Evolutionary conservation across 92 coral and sea anemone species (phyloP).

Genomic region (Parazoanthus swiftii): DNA sequence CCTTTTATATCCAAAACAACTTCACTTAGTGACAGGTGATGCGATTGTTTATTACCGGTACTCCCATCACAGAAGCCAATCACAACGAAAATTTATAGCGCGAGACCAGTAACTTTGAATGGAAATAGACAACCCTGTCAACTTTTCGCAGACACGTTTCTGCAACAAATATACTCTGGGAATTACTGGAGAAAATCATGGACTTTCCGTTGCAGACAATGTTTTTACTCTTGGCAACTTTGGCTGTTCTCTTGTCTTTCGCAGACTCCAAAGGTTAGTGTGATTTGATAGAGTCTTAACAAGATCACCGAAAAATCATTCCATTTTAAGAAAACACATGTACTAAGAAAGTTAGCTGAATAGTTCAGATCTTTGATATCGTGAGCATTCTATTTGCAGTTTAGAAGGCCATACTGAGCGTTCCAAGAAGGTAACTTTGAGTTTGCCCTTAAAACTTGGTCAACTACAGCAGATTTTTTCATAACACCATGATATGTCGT

Average conservation of each 20-base stretch:
- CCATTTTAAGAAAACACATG: not conserved
- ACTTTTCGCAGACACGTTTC: not conserved
- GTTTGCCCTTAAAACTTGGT: not conserved
- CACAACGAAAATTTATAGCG: not conserved
- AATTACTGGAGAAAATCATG: not conserved
- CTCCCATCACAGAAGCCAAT: not conserved
- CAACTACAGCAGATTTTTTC: not conserved
- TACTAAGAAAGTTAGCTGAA: too few relatives aligned
- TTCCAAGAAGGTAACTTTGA: not conserved
- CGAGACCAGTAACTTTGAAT: constrained; percentile 12
- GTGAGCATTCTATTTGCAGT: not conserved
- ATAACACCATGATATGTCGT: not conserved
- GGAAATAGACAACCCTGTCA: not conserved
- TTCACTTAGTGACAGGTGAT: constrained; percentile 22
- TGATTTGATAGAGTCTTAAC: not conserved
- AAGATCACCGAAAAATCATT: not conserved
- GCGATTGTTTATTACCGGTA: constrained; percentile 22
- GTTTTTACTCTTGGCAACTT: not conserved
- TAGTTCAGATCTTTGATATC: not conserved
- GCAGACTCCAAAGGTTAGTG: constrained; percentile 25
- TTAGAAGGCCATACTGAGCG: not conserved
- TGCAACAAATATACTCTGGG: not conserved
- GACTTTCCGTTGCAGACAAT: not conserved
- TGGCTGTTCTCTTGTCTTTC: not conserved
- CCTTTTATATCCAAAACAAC: not conserved